Evolutionary conservation across 2,113 vertebrate genomes (phyloP).

Genomic region (Pterocles gutturalis): DNA sequence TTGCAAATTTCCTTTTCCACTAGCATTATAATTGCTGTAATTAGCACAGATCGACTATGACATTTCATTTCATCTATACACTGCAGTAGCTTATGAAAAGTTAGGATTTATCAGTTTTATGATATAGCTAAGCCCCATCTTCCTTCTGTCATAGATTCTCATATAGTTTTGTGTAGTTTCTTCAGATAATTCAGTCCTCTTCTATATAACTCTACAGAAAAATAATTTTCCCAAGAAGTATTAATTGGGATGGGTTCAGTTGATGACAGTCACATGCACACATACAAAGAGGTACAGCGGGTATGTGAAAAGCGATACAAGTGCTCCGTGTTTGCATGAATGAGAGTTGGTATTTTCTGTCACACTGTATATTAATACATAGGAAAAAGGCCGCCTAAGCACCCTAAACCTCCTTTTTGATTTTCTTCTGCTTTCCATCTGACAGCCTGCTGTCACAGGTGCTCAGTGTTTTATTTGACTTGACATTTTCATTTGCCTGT

Average conservation of each 20-base stretch:
- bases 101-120: background rate
- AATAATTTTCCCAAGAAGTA: background rate
- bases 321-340: background rate
- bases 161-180: background rate
- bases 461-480: background rate
- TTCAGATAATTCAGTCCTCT: background rate
- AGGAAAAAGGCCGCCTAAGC: background rate
- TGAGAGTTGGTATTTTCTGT: background rate
- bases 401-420: background rate
- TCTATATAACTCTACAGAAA: background rate
- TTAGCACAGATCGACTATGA: conserved; percentile 25
- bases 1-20: conserved; percentile 24
- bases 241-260: background rate
- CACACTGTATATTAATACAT: background rate
- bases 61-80: background rate
- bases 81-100: background rate
- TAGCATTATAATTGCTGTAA: conserved; percentile 37
- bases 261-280: background rate
- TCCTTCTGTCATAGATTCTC: background rate
- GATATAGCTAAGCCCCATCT: background rate
- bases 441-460: background rate
- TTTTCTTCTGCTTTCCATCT: background rate
- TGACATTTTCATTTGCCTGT: background rate
- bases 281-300: background rate
- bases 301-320: background rate